phyloP scores from a whole-genome alignment of 2,113 vertebrate species.

The Silurus asotus region DNA sequence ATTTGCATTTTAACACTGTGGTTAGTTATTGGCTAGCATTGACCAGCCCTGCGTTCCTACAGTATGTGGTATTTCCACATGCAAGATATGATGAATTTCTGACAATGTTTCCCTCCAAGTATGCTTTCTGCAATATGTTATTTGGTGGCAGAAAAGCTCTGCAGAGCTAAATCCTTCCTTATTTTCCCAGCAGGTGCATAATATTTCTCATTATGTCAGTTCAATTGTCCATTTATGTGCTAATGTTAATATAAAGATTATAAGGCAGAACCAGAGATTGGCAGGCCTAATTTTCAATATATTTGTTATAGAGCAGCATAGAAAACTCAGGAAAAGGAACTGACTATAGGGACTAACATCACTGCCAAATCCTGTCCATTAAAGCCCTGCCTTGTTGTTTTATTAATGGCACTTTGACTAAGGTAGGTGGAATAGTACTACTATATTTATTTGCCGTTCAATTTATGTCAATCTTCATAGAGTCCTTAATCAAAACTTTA shows the following conservation, averaged over 20 bases:
- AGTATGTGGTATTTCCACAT: background rate
- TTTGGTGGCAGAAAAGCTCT: slow-evolving; percentile 9
- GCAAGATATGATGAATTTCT: slow-evolving; percentile 8
- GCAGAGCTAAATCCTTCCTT: slow-evolving; percentile 15
- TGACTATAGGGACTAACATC: slow-evolving; percentile 22
- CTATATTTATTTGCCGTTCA: background rate
- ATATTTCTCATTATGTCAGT: slow-evolving; percentile 24
- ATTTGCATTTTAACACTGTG: background rate
- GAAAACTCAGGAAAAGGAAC: slow-evolving; percentile 20
- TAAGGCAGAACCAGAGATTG: slow-evolving; percentile 29
- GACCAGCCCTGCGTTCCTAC: background rate
- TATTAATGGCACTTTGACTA: background rate
- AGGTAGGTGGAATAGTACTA: background rate
- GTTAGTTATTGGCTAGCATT: background rate
- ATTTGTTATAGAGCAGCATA: slow-evolving; percentile 24
- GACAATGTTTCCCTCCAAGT: background rate
- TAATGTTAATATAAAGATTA: slow-evolving; percentile 19
- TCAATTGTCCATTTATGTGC: slow-evolving; percentile 32
- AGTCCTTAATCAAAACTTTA: background rate
- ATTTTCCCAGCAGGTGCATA: slow-evolving; percentile 35
- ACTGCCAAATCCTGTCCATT: slow-evolving; percentile 48
- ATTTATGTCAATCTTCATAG: background rate
- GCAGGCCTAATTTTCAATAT: slow-evolving; percentile 8
- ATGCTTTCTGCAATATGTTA: slow-evolving; percentile 10
- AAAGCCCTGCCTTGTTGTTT: slow-evolving; percentile 35